phyloP scores from a whole-genome alignment of 1,140 invertebrate species.

The Drosophila nigrodunni region DNA sequence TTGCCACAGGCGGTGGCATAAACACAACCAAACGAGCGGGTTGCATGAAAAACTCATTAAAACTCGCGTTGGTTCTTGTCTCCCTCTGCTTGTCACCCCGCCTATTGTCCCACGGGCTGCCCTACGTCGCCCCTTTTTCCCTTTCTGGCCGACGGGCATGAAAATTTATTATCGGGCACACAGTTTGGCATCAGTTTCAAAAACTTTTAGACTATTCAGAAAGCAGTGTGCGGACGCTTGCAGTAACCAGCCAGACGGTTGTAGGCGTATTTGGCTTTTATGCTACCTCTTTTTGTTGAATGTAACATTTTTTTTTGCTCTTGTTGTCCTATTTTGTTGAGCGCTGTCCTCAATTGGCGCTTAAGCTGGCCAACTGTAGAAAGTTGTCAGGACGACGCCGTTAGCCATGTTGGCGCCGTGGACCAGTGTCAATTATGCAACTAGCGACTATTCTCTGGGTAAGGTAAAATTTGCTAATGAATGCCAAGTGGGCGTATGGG shows the following conservation, averaged over 20 bases:
- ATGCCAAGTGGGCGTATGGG: slow-evolving; percentile 58
- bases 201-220: slow-evolving; percentile 76
- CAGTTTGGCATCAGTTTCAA: slow-evolving; percentile 78
- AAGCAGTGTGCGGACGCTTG: slow-evolving; percentile 27
- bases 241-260: slow-evolving; percentile 5
- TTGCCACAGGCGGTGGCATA: slow-evolving; percentile 15
- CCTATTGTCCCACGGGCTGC: background rate
- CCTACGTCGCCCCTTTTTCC: background rate
- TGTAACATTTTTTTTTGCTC: background rate
- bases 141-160: slow-evolving; percentile 48
- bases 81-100: slow-evolving; percentile 40
- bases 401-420: slow-evolving; percentile 27
- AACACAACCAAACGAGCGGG: slow-evolving; percentile 21
- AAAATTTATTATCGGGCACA: slow-evolving; percentile 74
- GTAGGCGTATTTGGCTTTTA: slow-evolving; percentile 30
- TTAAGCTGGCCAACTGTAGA: slow-evolving; percentile 35
- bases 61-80: slow-evolving; percentile 68
- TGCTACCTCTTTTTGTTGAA: slow-evolving; percentile 14
- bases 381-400: slow-evolving; percentile 33
- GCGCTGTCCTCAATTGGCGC: slow-evolving; percentile 59
- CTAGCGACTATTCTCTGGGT: slow-evolving; percentile 55
- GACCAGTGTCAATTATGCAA: slow-evolving; percentile 71
- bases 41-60: slow-evolving; percentile 80
- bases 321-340: slow-evolving; percentile 20
- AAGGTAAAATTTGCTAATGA: slow-evolving; percentile 74